Base-by-base conservation (phyloP, 2,797 vertebrate species). In the Propithecus deckenii region DNA sequence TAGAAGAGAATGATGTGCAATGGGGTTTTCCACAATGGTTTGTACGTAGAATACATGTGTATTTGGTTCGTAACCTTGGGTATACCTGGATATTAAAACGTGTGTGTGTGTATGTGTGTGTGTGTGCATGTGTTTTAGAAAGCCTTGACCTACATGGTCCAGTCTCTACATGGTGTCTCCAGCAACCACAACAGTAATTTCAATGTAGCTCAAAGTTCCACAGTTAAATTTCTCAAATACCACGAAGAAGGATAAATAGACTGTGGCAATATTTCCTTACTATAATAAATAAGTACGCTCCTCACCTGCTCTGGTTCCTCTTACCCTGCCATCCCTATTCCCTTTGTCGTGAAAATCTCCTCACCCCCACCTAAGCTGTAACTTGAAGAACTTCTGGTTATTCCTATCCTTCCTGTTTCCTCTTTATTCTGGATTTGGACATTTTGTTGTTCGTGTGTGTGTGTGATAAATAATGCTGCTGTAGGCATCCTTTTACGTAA, bases 361-460 rank as follows among this genome's bases (percentile, higher is more conserved):
- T 50, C 25, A 6, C 3, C 25, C 18, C 22, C 18, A 65, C 5
- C 32, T 9, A 59, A 55, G 18, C 8, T 65, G 5, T 67, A 90
- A n/a, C 52, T 97, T 35, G 48, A 85, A 92, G 63, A 79, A 92
- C 15, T 89, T 85, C 43, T 89, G 43, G 38, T 65, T 20, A 2
- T 92, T 76, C 75, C 86, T 28, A 32, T 71, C 57, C 80, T 65
- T 91, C 30, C 71, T 80, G 1, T 89, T 95, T 92, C n/a, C 0
- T 69, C 63, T 41, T 93, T 83, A 86, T 85, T 95, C 20, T 74
- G 30, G 28, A 78, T 84, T 91, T 96, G 59, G 65, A 88, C 25
- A 91, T 91, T 46, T 71, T 4, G 5, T 13, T 48, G 6, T 28
- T 1, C 52, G 57, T 25, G 9, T 9, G 8, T 23, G 55, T 50